Percentiles rank a stretch among this genome's conserved stretches.
These are phyloP conservation scores for Triplophysa dalaica DNA, from an alignment of 2,113 vertebrate genomes.

Conservation along the genomic window DNA sequence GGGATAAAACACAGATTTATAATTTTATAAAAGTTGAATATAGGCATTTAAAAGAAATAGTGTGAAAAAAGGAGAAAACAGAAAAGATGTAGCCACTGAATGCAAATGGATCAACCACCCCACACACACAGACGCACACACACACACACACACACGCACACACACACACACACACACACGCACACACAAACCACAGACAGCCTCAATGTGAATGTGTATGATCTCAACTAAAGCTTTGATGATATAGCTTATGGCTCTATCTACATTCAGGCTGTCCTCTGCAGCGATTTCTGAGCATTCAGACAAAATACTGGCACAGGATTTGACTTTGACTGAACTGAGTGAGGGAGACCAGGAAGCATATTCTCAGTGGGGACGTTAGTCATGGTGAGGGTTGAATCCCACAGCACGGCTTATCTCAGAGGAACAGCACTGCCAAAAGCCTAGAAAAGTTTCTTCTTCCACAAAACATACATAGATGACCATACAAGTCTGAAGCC, in stretches of 20 bases:
- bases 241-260: constrained; percentile 17
- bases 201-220: constrained; percentile 5
- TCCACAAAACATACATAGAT: constrained; percentile 32
- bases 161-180: not conserved
- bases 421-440: constrained; percentile 54
- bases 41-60: not conserved
- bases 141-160: not conserved
- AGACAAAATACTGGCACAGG: constrained; percentile 10
- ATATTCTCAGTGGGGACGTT: constrained; percentile 36
- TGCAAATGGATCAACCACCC: constrained; percentile 10
- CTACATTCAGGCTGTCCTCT: constrained; percentile 23
- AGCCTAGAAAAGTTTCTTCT: constrained; percentile 38
- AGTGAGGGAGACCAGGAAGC: not conserved
- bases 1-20: no score
- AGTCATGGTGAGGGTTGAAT: constrained; percentile 50
- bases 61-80: not conserved
- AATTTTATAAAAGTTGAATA: no score
- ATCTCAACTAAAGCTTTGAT: constrained; percentile 17
- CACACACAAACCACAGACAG: not conserved
- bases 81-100: not conserved
- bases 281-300: constrained; percentile 1
- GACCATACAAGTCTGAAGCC: constrained; percentile 23
- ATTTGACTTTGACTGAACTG: constrained; percentile 34
- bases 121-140: no score
- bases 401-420: constrained; percentile 51